phyloP scores from a whole-genome alignment of 2,888 invertebrate genomes.

The Drosophila antonietae region DNA sequence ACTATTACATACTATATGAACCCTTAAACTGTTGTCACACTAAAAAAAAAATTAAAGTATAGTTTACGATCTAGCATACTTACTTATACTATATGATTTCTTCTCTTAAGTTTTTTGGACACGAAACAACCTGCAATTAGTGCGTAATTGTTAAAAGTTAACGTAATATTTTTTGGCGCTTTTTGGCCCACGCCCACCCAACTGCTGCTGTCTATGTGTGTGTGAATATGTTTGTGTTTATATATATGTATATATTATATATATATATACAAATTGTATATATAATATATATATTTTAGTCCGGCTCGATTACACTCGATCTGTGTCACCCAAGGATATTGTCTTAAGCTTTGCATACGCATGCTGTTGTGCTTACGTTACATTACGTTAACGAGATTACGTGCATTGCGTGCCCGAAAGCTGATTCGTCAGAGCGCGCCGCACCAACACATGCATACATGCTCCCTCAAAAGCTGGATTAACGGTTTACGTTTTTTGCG shows the following conservation, averaged over 20 bases:
- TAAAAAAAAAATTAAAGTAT: slow-evolving; percentile 2
- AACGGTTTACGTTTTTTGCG: slow-evolving; percentile 51
- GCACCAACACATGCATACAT: slow-evolving; percentile 27
- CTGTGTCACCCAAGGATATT: slow-evolving; percentile 51
- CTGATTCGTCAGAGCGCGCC: slow-evolving; percentile 42
- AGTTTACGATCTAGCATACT: slow-evolving; percentile 17
- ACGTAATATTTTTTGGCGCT: slow-evolving; percentile 62
- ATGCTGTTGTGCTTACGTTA: slow-evolving; percentile 59
- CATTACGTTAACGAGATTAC: slow-evolving; percentile 39
- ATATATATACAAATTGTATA: slow-evolving; percentile 22
- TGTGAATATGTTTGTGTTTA: slow-evolving; percentile 15
- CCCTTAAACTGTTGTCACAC: slow-evolving; percentile 56
- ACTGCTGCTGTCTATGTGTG: slow-evolving; percentile 33
- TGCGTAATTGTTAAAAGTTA: slow-evolving; percentile 54
- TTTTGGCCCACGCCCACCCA: slow-evolving; percentile 56
- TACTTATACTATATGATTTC: slow-evolving; percentile 45
- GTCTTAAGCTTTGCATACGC: slow-evolving; percentile 57
- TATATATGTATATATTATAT: slow-evolving; percentile 22
- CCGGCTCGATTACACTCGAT: slow-evolving; percentile 52
- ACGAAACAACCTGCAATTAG: slow-evolving; percentile 59
- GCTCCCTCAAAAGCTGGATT: slow-evolving; percentile 34
- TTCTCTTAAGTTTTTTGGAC: slow-evolving; percentile 46
- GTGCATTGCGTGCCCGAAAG: slow-evolving; percentile 38
- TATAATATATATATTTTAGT: slow-evolving; percentile 31
- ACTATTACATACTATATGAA: slow-evolving; percentile 11